Percentiles rank a stretch among this genome's conserved stretches.
Evolutionary conservation across 2,888 invertebrate species (phyloP).

Genomic region (Ormyrus nitidulus): DNA sequence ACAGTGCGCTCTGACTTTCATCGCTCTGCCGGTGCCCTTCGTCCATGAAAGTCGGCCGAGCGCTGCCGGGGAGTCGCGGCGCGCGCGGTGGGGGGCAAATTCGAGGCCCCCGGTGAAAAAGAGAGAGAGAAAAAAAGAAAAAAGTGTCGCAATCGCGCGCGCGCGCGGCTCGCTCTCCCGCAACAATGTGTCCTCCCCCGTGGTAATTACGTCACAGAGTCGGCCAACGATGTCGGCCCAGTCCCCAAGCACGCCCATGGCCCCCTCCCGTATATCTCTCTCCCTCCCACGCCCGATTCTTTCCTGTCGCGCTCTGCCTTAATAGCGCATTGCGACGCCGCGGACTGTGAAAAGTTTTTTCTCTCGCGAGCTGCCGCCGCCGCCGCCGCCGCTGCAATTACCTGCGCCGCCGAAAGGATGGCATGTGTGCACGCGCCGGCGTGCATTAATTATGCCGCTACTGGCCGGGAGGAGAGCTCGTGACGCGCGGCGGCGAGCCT

Average conservation of each 20-base stretch:
- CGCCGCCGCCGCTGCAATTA: constrained; percentile 12
- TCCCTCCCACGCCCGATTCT: too few species aligned
- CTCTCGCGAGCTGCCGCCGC: neutral
- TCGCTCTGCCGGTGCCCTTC: constrained; percentile 47
- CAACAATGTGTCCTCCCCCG: constrained; percentile 42
- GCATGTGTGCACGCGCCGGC: neutral
- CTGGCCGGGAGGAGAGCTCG: neutral
- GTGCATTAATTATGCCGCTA: constrained; percentile 26
- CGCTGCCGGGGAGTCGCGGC: too few species aligned
- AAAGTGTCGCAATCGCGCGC: constrained; percentile 47
- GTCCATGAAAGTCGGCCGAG: constrained; percentile 53
- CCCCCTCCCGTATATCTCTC: too few species aligned
- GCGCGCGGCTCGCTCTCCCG: neutral
- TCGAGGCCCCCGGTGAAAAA: constrained; percentile 36
- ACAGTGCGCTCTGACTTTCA: constrained; percentile 44
- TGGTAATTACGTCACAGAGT: constrained; percentile 42
- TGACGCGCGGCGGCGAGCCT: neutral
- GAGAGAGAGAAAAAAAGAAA: constrained; percentile 7
- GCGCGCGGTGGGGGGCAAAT: constrained; percentile 36
- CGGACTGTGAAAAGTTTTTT: constrained; percentile 8
- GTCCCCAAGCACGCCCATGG: neutral
- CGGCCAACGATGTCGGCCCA: constrained; percentile 32
- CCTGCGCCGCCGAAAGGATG: constrained; percentile 13
- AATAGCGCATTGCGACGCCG: constrained; percentile 32
- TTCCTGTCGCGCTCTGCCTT: neutral